phyloP scores from a whole-genome alignment of 2,113 vertebrate genomes.

The Hipposideros armiger region DNA sequence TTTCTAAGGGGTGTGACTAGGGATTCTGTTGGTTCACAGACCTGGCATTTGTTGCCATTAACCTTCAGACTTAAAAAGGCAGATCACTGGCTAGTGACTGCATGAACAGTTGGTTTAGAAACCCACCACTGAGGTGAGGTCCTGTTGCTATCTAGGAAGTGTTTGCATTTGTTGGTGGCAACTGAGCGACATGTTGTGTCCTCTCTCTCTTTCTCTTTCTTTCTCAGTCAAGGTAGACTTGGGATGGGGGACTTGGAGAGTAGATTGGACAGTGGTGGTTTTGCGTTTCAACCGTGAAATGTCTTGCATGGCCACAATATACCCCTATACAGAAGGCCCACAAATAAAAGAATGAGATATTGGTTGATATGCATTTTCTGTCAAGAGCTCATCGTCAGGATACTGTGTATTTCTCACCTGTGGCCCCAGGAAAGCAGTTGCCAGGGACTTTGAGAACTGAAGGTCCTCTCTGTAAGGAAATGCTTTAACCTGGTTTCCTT shows the following conservation, averaged over 20 bases:
- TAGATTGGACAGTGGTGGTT: neutral
- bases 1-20: constrained; percentile 2
- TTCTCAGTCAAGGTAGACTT: neutral
- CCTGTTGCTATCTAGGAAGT: neutral
- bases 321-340: neutral
- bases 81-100: constrained; percentile 8
- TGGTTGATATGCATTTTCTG: neutral
- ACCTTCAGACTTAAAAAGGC: neutral
- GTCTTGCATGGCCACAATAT: neutral
- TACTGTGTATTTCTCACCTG: neutral
- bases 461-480: constrained; percentile 49
- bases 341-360: neutral
- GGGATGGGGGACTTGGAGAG: neutral
- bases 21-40: constrained; percentile 39
- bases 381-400: neutral
- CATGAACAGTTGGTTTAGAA: neutral
- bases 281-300: neutral
- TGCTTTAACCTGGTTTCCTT: constrained; percentile 42
- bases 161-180: constrained; percentile 3
- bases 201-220: neutral
- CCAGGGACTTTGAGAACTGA: constrained; percentile 10
- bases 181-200: neutral
- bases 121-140: neutral
- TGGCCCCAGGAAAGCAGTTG: neutral
- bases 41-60: neutral